A percentile compares a stretch with the other conserved stretches of the same genome.
These are phyloP conservation scores for Ptychobarbus kaznakovi DNA, from an alignment of 2,797 vertebrate species.

Conservation along the genomic window DNA sequence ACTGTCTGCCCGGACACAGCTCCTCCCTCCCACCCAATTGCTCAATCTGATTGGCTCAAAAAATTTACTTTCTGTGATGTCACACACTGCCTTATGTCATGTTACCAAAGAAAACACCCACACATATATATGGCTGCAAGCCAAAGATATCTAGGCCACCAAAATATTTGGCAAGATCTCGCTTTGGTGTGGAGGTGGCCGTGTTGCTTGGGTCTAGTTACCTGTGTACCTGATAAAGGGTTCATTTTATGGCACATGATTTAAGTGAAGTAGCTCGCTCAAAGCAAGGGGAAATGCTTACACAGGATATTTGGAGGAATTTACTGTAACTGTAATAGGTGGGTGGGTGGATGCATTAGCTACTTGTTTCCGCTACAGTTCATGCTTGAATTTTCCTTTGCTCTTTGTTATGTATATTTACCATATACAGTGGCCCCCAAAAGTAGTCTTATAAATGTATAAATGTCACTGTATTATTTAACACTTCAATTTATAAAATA, in stretches of 20 bases:
- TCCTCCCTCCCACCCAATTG: slow-evolving; percentile 9
- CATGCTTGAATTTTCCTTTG: background rate
- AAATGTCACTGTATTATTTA: background rate
- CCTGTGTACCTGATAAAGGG: background rate
- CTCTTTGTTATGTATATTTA: background rate
- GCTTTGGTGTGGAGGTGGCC: background rate
- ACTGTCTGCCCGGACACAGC: slow-evolving; percentile 45
- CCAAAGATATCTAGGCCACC: background rate
- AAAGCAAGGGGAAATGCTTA: background rate
- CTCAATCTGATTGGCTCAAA: slow-evolving; percentile 42
- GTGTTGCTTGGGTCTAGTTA: background rate
- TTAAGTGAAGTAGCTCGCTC: background rate
- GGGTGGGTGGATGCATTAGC: background rate
- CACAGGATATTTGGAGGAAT: background rate
- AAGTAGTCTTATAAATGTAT: background rate
- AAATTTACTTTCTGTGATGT: slow-evolving; percentile 19
- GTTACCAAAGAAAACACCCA: background rate
- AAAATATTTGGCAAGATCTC: background rate
- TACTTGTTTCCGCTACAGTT: background rate
- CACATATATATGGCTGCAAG: slow-evolving; percentile 13
- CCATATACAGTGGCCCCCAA: background rate
- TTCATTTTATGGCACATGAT: background rate
- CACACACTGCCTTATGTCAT: slow-evolving; percentile 11
- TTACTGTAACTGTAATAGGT: slow-evolving; percentile 2
- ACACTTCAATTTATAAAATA: too few species aligned